A percentile compares a stretch with the other conserved stretches of the same genome.
Conservation (phyloP, 2,113 vertebrate species). For the Carassius gibelio region DNA sequence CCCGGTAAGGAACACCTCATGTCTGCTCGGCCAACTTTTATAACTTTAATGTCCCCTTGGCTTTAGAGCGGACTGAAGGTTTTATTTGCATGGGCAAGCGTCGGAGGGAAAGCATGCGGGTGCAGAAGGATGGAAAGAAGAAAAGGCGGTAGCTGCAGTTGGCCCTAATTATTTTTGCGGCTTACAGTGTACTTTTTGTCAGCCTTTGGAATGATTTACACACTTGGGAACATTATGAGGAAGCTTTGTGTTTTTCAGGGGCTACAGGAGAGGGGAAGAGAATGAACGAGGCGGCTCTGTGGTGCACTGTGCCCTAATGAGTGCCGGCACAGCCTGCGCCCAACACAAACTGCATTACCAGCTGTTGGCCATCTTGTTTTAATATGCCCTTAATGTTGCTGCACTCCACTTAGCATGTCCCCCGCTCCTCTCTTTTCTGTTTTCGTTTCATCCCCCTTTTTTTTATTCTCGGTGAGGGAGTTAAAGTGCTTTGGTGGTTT, state of each 20-base stretch:
- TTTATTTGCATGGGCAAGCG: constrained; percentile 11
- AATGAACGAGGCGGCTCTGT: background rate
- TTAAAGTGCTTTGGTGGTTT: constrained; percentile 52
- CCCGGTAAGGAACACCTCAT: constrained; percentile 18
- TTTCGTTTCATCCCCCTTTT: constrained; percentile 19
- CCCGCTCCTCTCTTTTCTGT: constrained; percentile 10
- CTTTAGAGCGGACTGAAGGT: background rate
- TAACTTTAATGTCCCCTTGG: constrained; percentile 25
- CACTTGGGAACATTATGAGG: constrained; percentile 54
- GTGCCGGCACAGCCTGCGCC: constrained; percentile 29
- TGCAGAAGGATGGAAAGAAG: background rate
- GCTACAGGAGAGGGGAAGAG: constrained; percentile 18
- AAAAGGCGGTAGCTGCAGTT: constrained; percentile 39
- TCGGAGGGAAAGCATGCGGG: constrained; percentile 7
- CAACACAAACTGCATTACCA: constrained; percentile 55
- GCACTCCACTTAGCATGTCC: constrained; percentile 48
- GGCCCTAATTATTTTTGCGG: constrained; percentile 54
- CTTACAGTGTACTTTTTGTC: constrained; percentile 55
- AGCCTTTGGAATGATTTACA: constrained; percentile 55
- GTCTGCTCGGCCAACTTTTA: background rate
- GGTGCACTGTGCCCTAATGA: constrained; percentile 24
- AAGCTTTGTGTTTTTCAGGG: constrained; percentile 41
- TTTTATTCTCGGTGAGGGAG: constrained; percentile 61
- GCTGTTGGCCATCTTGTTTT: constrained; percentile 71
- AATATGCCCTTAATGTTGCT: constrained; percentile 72